phyloP scores from a whole-genome alignment of 2,113 vertebrate genomes.

The Percopsis transmontana region DNA sequence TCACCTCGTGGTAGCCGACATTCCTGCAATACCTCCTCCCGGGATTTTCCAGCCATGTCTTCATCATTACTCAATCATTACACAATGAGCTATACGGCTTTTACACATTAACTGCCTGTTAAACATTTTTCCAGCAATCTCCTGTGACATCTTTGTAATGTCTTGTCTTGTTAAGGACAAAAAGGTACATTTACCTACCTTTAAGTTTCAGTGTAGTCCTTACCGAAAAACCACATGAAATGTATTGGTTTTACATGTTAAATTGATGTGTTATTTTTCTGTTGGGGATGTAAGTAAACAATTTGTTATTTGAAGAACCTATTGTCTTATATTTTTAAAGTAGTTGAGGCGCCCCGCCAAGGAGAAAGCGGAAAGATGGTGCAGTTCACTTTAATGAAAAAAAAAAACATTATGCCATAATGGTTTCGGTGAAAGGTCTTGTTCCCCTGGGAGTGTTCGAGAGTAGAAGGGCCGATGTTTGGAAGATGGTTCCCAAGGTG shows the following conservation, averaged over 20 bases:
- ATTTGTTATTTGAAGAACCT: neutral
- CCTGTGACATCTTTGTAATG: neutral
- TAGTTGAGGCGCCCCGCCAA: neutral
- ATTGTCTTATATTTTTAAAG: conserved; percentile 4
- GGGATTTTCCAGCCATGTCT: conserved; percentile 38
- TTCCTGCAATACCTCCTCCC: conserved; percentile 30
- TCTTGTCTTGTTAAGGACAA: no score
- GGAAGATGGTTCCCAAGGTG: conserved; percentile 51
- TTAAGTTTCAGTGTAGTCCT: no score
- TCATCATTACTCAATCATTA: conserved; percentile 17
- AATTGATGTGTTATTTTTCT: no score
- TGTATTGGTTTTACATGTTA: no score
- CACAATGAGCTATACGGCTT: neutral
- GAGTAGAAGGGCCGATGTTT: conserved; percentile 52
- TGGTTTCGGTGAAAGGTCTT: conserved; percentile 49
- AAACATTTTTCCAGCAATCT: neutral
- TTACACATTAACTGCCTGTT: neutral
- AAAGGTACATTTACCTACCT: no score
- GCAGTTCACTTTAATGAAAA: conserved; percentile 45
- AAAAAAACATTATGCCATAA: conserved; percentile 52
- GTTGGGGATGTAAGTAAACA: neutral
- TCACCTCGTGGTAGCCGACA: conserved; percentile 32
- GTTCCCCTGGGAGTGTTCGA: conserved; percentile 51
- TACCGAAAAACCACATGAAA: no score
- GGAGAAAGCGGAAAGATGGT: conserved; percentile 3